Evolutionary conservation across 1,140 invertebrate genomes (phyloP).

Genomic region (Belonocnema kinseyi): DNA sequence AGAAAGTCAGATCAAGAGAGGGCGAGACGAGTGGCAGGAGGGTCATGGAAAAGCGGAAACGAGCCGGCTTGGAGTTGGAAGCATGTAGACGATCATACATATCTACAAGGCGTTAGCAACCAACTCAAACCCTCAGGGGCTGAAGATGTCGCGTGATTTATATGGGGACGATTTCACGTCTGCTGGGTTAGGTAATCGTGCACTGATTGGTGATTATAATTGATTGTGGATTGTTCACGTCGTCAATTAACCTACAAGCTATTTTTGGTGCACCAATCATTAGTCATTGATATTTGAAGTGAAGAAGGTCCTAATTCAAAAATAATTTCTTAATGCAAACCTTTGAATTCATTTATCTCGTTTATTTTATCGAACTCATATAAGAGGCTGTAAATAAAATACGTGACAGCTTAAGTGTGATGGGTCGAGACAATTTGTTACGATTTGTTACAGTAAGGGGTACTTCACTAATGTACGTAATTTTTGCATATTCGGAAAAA

Average conservation of each 20-base stretch:
- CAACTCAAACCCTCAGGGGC: constrained; percentile 47
- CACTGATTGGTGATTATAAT: constrained; percentile 68
- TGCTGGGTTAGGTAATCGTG: constrained; percentile 63
- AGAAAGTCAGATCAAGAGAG: no score
- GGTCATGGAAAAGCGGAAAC: neutral
- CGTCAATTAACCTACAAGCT: constrained; percentile 36
- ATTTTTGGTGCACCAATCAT: neutral
- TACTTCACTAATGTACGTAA: no score
- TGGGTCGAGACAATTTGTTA: no score
- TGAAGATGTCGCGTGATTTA: constrained; percentile 68
- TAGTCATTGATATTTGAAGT: neutral
- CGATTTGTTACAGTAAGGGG: no score
- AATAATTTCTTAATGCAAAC: neutral
- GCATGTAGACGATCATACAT: constrained; percentile 50
- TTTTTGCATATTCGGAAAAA: no score
- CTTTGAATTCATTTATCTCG: no score
- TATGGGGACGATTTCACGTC: constrained; percentile 69
- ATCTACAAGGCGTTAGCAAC: constrained; percentile 55
- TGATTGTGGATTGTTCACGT: constrained; percentile 65
- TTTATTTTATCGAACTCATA: no score
- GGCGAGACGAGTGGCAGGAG: no score
- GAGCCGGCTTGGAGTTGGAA: constrained; percentile 28
- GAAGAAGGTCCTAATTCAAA: neutral
- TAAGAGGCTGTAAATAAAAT: no score
- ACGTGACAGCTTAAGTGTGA: no score